Evolutionary conservation across 2,113 vertebrate genomes (phyloP).

Genomic region (Heteronetta atricapilla): DNA sequence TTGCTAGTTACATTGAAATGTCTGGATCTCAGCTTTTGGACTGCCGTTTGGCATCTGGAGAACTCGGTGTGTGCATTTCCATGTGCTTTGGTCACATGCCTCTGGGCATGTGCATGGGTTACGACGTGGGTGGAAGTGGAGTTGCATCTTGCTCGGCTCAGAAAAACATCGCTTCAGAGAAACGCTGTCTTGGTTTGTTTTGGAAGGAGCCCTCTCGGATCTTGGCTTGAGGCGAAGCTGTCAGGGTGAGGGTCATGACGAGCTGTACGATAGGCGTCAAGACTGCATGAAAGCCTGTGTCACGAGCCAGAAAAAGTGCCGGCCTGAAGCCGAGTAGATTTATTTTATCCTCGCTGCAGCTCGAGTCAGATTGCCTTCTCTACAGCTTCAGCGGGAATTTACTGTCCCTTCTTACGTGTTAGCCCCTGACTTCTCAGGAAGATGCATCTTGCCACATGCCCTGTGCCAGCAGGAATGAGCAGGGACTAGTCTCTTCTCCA

Average conservation of each 20-base stretch:
- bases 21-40: not conserved
- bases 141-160: not conserved
- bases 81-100: not conserved
- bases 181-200: constrained; percentile 22
- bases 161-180: constrained; percentile 5
- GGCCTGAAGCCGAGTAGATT: constrained; percentile 1
- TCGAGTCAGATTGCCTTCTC: constrained; percentile 9
- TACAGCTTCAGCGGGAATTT: not conserved
- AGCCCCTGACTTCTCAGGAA: not conserved
- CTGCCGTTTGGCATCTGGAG: not conserved
- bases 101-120: not conserved
- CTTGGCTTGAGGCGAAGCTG: not conserved
- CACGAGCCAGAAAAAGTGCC: constrained; percentile 17
- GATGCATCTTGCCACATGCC: not conserved
- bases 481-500: constrained; percentile 31
- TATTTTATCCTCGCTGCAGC: not conserved
- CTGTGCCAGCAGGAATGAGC: not conserved
- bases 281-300: not conserved
- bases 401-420: not conserved
- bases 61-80: not conserved
- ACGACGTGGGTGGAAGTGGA: not conserved
- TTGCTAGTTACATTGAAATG: not conserved
- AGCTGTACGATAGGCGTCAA: not conserved
- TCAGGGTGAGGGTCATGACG: constrained; percentile 31
- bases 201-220: not conserved